Evolutionary conservation across 2,797 vertebrate species (phyloP), one percentile per base, ranked within the genome.

Genomic region (Echiichthys vipera): DNA sequence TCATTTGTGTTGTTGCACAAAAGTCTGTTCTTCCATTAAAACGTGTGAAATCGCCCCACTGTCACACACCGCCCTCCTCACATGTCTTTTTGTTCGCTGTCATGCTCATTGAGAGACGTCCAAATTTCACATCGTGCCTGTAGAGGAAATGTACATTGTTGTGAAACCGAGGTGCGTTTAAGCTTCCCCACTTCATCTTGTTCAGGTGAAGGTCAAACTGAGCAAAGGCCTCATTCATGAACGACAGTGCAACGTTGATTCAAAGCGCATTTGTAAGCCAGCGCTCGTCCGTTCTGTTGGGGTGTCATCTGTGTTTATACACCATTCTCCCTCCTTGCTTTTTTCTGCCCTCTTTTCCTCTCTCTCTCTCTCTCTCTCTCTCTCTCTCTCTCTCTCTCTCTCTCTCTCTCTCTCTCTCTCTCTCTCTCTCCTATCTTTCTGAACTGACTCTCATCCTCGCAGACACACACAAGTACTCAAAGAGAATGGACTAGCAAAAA

Each of bases 391-490:
- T 36, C 67, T 50, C 51, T 20, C 71, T 39, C 65, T 61, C 64
- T 50, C 57, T 72, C 73, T 34, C 56, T 62, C 45, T 53, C 63
- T 37, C 67, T 66, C 63, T 59, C 57, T 51, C 62, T 57, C 46
- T 61, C 57, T 37, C 51, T 30, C 56, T 74, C 77, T 73, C 61
- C 27, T 75, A 46, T 88, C 84, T 79, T 80, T 83, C 77, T 66
- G 61, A 86, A 82, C 77, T 59, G 57, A 77, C 84, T 84, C 78
- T 83, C 71, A 57, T 74, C 84, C 68, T 74, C 40, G 69, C 84
- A 72, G 78, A 93, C 89, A 77, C 84, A 89, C 89, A 90, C 89
- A 88, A 84, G 72, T 85, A 86, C 79, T 83, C 88, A 83, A 73
- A 89, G 83, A 91, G 81, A 90, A 92, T 89, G 87, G 91, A 91